Percentiles rank a stretch among this genome's conserved stretches.
These are phyloP conservation scores for Carassius gibelio DNA, from an alignment of 2,113 vertebrate genomes.

Conservation along the genomic window DNA sequence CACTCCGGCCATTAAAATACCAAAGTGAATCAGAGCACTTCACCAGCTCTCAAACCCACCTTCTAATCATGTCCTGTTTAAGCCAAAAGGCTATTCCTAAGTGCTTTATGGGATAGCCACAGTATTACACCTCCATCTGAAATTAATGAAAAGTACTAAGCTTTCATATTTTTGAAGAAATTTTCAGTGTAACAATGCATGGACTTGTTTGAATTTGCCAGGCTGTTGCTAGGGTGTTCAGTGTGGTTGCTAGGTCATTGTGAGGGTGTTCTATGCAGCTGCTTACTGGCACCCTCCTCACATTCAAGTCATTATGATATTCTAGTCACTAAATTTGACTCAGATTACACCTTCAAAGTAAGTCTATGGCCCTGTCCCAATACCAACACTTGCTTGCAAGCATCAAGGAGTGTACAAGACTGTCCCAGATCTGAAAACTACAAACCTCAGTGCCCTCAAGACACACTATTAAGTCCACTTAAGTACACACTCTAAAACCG, in stretches of 20 bases:
- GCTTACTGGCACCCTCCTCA: too few species aligned
- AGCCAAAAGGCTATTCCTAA: neutral
- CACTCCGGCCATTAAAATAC: slow-evolving; percentile 80
- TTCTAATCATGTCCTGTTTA: neutral
- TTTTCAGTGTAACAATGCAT: neutral
- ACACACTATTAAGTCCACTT: neutral
- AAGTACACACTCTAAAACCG: neutral
- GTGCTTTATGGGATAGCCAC: neutral
- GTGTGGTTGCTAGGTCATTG: too few species aligned
- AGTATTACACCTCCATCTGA: neutral
- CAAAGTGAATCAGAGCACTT: slow-evolving; percentile 69
- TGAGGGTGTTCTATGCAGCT: too few species aligned
- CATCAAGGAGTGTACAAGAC: neutral
- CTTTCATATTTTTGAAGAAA: neutral
- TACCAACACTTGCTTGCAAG: neutral
- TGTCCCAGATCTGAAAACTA: neutral
- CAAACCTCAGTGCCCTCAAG: neutral
- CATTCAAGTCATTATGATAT: too few species aligned
- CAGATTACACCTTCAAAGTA: neutral
- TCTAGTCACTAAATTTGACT: neutral
- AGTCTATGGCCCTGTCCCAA: neutral
- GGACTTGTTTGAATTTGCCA: too few species aligned
- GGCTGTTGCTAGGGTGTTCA: too few species aligned
- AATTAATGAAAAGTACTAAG: slow-evolving; percentile 1
- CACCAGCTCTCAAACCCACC: slow-evolving; percentile 49